Conservation (phyloP, 2,888 invertebrate species). For the Meliscaeva auricollis region DNA sequence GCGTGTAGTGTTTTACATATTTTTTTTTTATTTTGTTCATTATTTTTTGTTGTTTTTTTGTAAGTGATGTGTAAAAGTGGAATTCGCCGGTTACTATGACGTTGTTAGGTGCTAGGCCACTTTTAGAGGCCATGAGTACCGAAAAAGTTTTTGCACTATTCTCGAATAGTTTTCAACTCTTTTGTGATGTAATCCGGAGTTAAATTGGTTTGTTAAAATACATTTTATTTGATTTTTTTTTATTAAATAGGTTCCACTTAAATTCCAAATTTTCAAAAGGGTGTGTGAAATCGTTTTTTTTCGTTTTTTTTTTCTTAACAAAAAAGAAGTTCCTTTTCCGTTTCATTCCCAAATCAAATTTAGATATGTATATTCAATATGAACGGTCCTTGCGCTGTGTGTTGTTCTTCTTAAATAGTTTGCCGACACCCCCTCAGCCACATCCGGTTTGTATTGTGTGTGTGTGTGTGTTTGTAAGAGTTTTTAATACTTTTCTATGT, state of each 20-base stretch:
- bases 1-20: constrained; percentile 63
- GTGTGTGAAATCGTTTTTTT: constrained; percentile 60
- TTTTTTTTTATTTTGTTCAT: constrained; percentile 28
- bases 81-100: constrained; percentile 67
- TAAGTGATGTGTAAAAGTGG: constrained; percentile 70
- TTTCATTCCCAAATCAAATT: constrained; percentile 63
- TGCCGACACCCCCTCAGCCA: constrained; percentile 15
- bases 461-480: no score
- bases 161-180: constrained; percentile 40
- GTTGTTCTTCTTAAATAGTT: constrained; percentile 53
- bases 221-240: background rate
- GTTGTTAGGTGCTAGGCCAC: constrained; percentile 65
- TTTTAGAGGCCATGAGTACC: constrained; percentile 60
- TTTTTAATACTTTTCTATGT: constrained; percentile 8
- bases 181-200: constrained; percentile 54
- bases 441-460: constrained; percentile 61
- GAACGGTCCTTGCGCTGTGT: constrained; percentile 68
- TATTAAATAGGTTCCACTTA: constrained; percentile 17
- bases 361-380: constrained; percentile 57
- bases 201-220: constrained; percentile 62
- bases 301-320: constrained; percentile 2
- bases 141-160: constrained; percentile 42
- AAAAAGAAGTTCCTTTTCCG: constrained; percentile 50
- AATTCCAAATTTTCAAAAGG: constrained; percentile 48
- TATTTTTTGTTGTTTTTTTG: constrained; percentile 11